A percentile compares a stretch with the other conserved stretches of the same genome.
Conservation (phyloP, 2,888 invertebrate genomes). For the Parasteatoda lunata region DNA sequence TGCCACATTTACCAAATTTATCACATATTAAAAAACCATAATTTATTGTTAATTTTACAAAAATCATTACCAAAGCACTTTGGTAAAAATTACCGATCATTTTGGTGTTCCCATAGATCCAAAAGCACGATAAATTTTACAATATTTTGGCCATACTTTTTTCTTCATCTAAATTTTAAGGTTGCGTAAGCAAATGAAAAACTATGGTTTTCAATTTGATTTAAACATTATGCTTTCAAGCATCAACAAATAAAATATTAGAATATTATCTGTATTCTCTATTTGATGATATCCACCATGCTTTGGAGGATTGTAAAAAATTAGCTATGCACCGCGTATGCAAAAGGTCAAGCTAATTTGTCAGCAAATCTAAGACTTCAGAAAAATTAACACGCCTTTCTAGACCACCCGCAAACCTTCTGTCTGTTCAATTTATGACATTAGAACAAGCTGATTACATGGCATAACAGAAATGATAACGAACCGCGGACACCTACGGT, state of each 20-base stretch:
- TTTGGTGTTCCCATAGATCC: no score
- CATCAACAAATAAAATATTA: neutral
- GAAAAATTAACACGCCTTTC: slow-evolving; percentile 2
- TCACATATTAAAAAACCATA: no score
- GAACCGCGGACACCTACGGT: slow-evolving; percentile 2
- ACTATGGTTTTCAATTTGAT: no score
- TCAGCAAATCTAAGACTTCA: neutral
- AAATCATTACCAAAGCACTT: no score
- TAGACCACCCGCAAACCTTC: neutral
- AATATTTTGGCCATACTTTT: no score
- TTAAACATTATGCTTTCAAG: neutral
- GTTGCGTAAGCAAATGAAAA: no score
- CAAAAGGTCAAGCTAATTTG: neutral
- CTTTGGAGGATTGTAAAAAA: neutral
- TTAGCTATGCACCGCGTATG: neutral
- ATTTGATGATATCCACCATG: neutral
- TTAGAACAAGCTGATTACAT: slow-evolving; percentile 3
- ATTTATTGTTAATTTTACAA: no score
- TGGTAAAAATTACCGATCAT: no score
- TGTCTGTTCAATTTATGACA: slow-evolving; percentile 2
- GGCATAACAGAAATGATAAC: slow-evolving; percentile 1
- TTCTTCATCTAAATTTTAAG: no score
- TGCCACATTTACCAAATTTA: no score
- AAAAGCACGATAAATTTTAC: no score
- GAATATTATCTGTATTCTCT: neutral